These are phyloP conservation scores for Drosophila paranaensis DNA, from an alignment of 2,888 invertebrate genomes.

Conservation along the genomic window DNA sequence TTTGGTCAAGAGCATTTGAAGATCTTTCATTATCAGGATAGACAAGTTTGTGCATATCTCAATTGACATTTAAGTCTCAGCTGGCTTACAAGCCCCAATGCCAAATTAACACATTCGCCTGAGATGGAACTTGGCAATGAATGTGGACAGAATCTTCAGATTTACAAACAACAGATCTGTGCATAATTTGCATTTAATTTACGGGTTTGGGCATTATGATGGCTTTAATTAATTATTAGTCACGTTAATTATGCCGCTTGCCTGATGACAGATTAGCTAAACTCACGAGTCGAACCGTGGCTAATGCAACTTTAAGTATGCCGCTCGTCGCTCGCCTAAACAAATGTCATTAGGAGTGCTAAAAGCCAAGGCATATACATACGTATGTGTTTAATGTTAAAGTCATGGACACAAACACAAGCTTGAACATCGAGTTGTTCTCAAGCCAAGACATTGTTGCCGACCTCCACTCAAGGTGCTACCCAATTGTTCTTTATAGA, in stretches of 20 bases:
- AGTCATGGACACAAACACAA: constrained; percentile 7
- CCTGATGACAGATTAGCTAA: constrained; percentile 28
- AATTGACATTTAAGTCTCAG: constrained; percentile 46
- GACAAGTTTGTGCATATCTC: constrained; percentile 49
- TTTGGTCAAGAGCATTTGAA: constrained; percentile 61
- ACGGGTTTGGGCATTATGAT: constrained; percentile 21
- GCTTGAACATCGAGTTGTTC: not conserved
- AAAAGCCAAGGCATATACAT: not conserved
- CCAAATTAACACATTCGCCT: constrained; percentile 2
- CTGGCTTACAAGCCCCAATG: constrained; percentile 3
- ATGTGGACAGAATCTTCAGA: not conserved
- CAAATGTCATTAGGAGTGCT: constrained; percentile 4
- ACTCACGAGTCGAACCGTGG: constrained; percentile 16
- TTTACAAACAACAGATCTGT: not conserved
- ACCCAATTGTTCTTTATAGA: not conserved
- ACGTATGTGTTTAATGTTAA: not conserved
- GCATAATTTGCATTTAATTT: constrained; percentile 40
- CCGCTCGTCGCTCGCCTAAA: constrained; percentile 8
- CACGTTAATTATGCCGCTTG: constrained; percentile 37
- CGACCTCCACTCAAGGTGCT: not conserved
- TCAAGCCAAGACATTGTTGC: not conserved
- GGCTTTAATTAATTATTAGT: constrained; percentile 41
- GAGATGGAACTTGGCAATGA: constrained; percentile 2
- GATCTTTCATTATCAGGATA: constrained; percentile 53
- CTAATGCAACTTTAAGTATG: constrained; percentile 20